Evolutionary conservation across 2,888 invertebrate genomes (phyloP).

Genomic region (Encarsia formosa): DNA sequence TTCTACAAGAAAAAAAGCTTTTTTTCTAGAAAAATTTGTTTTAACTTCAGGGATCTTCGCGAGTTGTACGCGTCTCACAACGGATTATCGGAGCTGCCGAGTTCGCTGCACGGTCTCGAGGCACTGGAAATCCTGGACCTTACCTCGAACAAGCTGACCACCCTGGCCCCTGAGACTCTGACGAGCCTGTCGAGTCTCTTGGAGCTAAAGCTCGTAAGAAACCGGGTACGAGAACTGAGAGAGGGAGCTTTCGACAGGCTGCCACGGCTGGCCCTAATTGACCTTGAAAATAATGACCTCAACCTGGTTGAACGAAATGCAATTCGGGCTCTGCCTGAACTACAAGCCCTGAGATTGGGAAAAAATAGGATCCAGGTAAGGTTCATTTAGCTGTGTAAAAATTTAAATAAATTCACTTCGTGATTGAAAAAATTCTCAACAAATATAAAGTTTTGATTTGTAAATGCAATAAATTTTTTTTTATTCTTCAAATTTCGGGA

Average conservation of each 20-base stretch:
- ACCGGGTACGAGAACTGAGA: conserved; percentile 67
- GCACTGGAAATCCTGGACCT: conserved; percentile 71
- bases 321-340: conserved; percentile 64
- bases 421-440: too few species aligned
- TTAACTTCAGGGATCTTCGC: conserved; percentile 65
- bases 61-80: conserved; percentile 76
- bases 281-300: conserved; percentile 78
- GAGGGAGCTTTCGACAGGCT: conserved; percentile 70
- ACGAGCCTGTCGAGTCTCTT: conserved; percentile 66
- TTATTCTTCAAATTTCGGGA: too few species aligned
- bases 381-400: too few species aligned
- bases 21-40: too few species aligned
- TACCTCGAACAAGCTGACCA: conserved; percentile 71
- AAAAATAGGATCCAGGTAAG: conserved; percentile 67
- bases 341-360: conserved; percentile 65
- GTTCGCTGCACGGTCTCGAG: conserved; percentile 64
- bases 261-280: conserved; percentile 66
- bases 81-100: conserved; percentile 67
- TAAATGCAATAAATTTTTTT: too few species aligned
- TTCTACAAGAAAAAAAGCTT: too few species aligned
- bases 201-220: conserved; percentile 70
- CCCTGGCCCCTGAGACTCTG: conserved; percentile 66
- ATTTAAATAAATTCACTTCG: too few species aligned
- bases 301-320: conserved; percentile 70
- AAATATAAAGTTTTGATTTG: too few species aligned